Evolutionary conservation across 2,797 vertebrate genomes (phyloP), one percentile per base, ranked within the genome.

Genomic region (Malacoraja senta): DNA sequence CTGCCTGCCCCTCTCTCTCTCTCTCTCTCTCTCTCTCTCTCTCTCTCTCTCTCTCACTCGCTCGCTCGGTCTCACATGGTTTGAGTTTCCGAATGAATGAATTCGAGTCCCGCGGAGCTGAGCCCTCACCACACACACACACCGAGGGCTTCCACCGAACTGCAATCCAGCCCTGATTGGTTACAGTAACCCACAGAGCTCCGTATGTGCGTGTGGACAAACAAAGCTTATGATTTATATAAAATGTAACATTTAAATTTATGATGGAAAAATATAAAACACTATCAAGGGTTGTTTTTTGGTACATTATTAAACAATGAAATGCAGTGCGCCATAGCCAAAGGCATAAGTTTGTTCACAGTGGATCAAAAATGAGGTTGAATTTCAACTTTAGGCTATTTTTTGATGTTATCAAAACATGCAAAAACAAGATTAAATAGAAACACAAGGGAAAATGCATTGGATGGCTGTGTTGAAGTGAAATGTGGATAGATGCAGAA

Each of bases 1-100:
- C 79, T 81, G 35, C 44, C 44, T 53, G 44, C 44, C 44, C 44
- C 44, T 53, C 2, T 6, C n/a, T 35, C 32, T 32, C 77, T 65
- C 84, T 53, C 24, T 61, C 81, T 12, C 81, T 84, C 81, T 29
- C 81, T 84, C 81, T 44, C 44, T 44, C 44, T 3, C 44, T 78
- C 77, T 26, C 77, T 44, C 35, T 80, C 79, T 19, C 79, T 80
- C 79, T 4, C 32, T 80, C 79, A 7, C 72, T 76, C 90, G 4
- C 90, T 91, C 68, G 35, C 90, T 91, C 65, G 38, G 21, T 53
- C 90, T 92, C 90, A 92, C 90, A 92, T 92, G 90, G 90, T 92
- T 92, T 92, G 71, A 92, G 71, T 92, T 92, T 92, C 71, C 90
- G 71, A 92, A 92, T 92, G 90, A 92, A 92, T 92, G 90, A 72